A percentile compares a stretch with the other conserved stretches of the same genome.
phyloP scores from a whole-genome alignment of 37 sponge, comb jelly and placozoan genomes.

The Theonella swinhoei region DNA sequence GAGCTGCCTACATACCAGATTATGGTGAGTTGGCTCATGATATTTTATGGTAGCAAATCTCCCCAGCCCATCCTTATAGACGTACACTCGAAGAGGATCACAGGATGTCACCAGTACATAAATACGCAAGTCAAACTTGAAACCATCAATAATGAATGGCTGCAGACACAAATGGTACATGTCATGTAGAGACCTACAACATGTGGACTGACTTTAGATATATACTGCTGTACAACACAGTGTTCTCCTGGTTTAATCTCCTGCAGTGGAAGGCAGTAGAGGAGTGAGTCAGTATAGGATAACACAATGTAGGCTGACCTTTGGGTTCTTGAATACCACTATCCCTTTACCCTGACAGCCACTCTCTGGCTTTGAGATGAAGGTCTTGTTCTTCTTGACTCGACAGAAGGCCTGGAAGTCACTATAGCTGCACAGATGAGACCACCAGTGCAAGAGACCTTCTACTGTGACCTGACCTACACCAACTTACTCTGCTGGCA shows the following conservation, averaged over 20 bases:
- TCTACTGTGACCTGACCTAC: not conserved
- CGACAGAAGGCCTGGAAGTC: slow-evolving; percentile 88
- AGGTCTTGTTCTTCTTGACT: slow-evolving; percentile 89
- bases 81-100: slow-evolving; percentile 94
- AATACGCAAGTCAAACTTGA: slow-evolving; percentile 96
- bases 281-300: not conserved
- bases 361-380: slow-evolving; percentile 95
- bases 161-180: slow-evolving; percentile 6
- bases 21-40: slow-evolving; percentile 77
- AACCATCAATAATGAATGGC: slow-evolving; percentile 95
- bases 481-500: slow-evolving; percentile 95
- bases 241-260: slow-evolving; percentile 90
- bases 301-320: slow-evolving; percentile 53
- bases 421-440: slow-evolving; percentile 62
- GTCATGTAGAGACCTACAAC: too few species aligned
- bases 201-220: slow-evolving; percentile 80
- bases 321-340: slow-evolving; percentile 79
- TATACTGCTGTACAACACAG: slow-evolving; percentile 92
- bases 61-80: slow-evolving; percentile 96
- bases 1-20: slow-evolving; percentile 68
- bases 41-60: slow-evolving; percentile 90
- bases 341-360: slow-evolving; percentile 98
- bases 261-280: slow-evolving; percentile 19
- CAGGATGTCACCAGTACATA: slow-evolving; percentile 97
- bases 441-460: too few species aligned